Conservation (phyloP, 2,888 invertebrate genomes). For the Coelinius sp. region DNA sequence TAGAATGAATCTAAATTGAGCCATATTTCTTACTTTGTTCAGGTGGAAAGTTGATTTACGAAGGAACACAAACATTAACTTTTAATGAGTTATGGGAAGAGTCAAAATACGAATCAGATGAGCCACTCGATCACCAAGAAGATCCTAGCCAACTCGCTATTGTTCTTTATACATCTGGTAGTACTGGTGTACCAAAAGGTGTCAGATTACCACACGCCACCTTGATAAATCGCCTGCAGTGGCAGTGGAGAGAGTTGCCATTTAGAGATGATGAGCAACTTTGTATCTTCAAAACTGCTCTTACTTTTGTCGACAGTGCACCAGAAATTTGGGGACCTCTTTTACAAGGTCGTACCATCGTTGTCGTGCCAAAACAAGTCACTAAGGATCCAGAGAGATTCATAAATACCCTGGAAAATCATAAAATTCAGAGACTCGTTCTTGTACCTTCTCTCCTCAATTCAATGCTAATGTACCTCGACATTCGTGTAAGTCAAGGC, state of each 20-base stretch:
- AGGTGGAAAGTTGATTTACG: slow-evolving; percentile 57
- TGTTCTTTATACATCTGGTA: slow-evolving; percentile 89
- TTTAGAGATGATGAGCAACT: slow-evolving; percentile 78
- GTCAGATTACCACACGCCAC: slow-evolving; percentile 85
- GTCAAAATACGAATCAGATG: slow-evolving; percentile 70
- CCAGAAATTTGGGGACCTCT: slow-evolving; percentile 91
- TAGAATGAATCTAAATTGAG: background rate
- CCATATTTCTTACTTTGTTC: background rate
- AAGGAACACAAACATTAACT: slow-evolving; percentile 61
- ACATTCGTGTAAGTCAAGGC: slow-evolving; percentile 72
- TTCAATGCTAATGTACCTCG: slow-evolving; percentile 83
- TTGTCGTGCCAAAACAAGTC: slow-evolving; percentile 81
- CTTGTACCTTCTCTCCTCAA: slow-evolving; percentile 88
- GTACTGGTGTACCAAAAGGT: slow-evolving; percentile 91
- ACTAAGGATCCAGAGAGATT: slow-evolving; percentile 86
- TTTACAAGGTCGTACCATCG: slow-evolving; percentile 77
- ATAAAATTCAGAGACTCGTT: slow-evolving; percentile 85
- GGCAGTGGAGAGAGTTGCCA: slow-evolving; percentile 90
- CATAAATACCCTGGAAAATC: slow-evolving; percentile 78
- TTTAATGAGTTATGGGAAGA: slow-evolving; percentile 73
- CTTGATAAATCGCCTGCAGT: slow-evolving; percentile 85
- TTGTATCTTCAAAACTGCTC: slow-evolving; percentile 90
- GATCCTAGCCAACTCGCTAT: slow-evolving; percentile 76
- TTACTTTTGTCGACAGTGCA: slow-evolving; percentile 93
- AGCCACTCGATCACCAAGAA: slow-evolving; percentile 68